Base-by-base conservation (phyloP, 1,140 invertebrate species). In the Proales similis region DNA sequence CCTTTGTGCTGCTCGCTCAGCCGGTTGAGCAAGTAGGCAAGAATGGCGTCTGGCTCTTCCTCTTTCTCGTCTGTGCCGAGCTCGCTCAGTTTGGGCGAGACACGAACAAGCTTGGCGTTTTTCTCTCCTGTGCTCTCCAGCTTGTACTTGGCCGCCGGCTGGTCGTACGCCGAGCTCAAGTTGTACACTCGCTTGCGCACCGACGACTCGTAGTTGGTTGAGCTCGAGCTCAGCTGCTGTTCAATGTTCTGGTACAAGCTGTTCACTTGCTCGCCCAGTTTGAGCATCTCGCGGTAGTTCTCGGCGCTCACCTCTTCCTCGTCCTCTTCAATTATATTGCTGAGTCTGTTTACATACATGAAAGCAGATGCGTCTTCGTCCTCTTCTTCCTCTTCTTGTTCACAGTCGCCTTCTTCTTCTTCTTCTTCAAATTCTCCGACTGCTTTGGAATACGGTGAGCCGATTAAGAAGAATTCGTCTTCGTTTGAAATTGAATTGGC, bases 261-360 rank as follows among this genome's bases (percentile, higher is more conserved):
- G 1, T 26, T 42, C 5, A 57, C 51, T 39, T 57, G 17, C 45
- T 57, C 32, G 14, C 26, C 29, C 5, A 57, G 36, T 17, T 57
- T 29, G 19, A 57, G 36, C 51, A 57, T 57, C 29, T 57, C 17
- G 17, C 45, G 39, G 12, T 30, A 26, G 36, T 57, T 29, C 7
- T 57, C 51, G n/a, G n/a, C n/a, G n/a, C n/a, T n/a, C 24, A 36
- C 33, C 9, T 14, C 9, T 36, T 36, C 33, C 14, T 9, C 9
- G 14, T 36, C 33, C 29, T 57, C 51, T 20, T 57, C 51, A 17
- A 57, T 57, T 57, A 57, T 57, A 39, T 57, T 57, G 29, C 51
- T 57, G 1, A 57, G n/a, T 7, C 51, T 22, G 5, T 57, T 57
- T 38, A 9, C 24, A n/a, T n/a, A n/a, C n/a, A n/a, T n/a, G n/a